Conservation (phyloP, 1,140 invertebrate species). For the Dendroctonus valens region DNA sequence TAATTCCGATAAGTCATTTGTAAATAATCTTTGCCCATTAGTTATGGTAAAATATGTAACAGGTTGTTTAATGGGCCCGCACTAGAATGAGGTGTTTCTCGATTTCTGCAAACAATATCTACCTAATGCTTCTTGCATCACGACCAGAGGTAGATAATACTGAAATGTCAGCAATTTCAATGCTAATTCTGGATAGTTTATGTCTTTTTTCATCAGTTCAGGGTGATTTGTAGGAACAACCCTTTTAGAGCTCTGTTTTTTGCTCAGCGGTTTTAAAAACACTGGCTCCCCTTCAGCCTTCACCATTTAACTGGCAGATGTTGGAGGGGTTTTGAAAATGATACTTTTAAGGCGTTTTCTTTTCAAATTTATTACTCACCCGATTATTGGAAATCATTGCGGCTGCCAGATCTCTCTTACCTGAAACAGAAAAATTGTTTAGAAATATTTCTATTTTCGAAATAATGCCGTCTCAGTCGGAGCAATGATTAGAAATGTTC, state of each 20-base stretch:
- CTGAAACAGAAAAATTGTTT: not conserved
- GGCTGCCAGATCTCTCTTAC: not conserved
- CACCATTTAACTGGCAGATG: too few relatives aligned
- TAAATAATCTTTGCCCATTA: constrained; percentile 30
- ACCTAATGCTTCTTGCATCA: too few relatives aligned
- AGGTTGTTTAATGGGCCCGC: constrained; percentile 25
- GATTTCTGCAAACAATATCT: constrained; percentile 15
- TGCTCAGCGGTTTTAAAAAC: too few relatives aligned
- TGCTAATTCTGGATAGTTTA: too few relatives aligned
- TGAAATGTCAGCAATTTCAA: too few relatives aligned
- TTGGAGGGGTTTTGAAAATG: not conserved
- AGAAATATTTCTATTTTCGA: not conserved
- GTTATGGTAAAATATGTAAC: constrained; percentile 20
- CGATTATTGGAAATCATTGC: not conserved
- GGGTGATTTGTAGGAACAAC: too few relatives aligned
- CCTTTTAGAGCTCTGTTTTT: too few relatives aligned
- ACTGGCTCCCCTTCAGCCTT: too few relatives aligned
- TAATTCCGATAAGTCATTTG: constrained; percentile 24
- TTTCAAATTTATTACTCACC: not conserved
- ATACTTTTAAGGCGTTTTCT: not conserved
- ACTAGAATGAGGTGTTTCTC: constrained; percentile 14
- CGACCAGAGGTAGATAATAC: too few relatives aligned
- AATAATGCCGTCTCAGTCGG: too few relatives aligned
- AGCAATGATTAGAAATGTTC: too few relatives aligned
- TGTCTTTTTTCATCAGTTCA: too few relatives aligned